Conservation (phyloP, 2,113 vertebrate species). For the Cyrtonyx montezumae region DNA sequence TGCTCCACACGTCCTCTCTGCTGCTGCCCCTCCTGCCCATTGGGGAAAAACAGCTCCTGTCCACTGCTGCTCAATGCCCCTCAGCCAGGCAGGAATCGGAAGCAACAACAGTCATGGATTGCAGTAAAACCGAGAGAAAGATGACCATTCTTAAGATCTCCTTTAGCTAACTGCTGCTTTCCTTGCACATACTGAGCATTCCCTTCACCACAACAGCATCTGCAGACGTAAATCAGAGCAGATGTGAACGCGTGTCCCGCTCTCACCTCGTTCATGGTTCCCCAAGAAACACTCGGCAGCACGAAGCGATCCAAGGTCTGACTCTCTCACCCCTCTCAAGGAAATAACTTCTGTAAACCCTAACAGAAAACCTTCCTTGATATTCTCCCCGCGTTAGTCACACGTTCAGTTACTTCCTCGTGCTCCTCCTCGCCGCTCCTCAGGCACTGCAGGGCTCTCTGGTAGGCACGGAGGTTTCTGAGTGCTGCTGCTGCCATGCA, state of each 20-base stretch:
- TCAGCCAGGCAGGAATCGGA: not conserved
- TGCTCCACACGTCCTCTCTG: not conserved
- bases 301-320: not conserved
- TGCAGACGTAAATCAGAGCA: not conserved
- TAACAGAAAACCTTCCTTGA: conserved; percentile 14
- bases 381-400: conserved; percentile 33
- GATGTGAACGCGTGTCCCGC: not conserved
- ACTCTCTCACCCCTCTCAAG: not conserved
- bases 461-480: not conserved
- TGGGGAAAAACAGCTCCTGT: not conserved
- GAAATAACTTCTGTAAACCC: conserved; percentile 25
- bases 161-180: not conserved
- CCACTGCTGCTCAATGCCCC: not conserved
- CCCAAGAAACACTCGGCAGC: not conserved
- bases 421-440: not conserved
- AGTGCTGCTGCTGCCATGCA: not conserved
- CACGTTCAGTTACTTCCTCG: conserved; percentile 13
- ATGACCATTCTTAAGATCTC: fast-evolving
- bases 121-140: not conserved
- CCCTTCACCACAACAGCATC: not conserved
- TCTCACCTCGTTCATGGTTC: not conserved
- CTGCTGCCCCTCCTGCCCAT: fast-evolving
- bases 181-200: fast-evolving
- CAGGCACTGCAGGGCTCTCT: not conserved
- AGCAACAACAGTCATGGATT: not conserved